Evolutionary conservation across 2,797 vertebrate genomes (phyloP).

Genomic region (Propithecus deckenii): DNA sequence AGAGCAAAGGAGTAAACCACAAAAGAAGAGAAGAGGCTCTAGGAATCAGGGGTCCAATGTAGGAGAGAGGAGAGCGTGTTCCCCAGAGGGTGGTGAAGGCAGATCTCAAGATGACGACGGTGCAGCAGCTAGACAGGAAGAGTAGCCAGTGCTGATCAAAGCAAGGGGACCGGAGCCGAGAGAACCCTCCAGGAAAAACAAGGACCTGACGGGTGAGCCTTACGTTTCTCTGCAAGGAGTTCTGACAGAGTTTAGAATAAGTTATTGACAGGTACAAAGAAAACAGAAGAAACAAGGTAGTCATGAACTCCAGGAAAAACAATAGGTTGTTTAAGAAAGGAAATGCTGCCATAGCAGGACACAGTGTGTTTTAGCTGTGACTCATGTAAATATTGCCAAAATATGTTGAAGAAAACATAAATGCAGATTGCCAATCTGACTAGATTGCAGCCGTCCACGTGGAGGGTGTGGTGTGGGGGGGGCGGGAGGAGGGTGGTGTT

Average conservation of each 20-base stretch:
- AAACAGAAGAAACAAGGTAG: neutral
- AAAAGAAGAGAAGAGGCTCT: neutral
- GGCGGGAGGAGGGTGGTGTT: neutral
- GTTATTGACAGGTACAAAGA: neutral
- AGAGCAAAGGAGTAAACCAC: neutral
- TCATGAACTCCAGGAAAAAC: neutral
- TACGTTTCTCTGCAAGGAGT: neutral
- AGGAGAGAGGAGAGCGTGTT: neutral
- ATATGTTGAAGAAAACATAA: neutral
- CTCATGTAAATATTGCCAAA: neutral
- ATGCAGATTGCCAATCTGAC: neutral
- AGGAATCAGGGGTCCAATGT: neutral
- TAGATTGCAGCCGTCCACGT: neutral
- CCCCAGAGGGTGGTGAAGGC: too few species aligned
- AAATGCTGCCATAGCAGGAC: neutral
- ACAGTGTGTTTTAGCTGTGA: neutral
- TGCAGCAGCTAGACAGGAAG: too few species aligned
- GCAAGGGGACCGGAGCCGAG: too few species aligned
- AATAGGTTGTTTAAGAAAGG: neutral
- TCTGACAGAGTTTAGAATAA: neutral
- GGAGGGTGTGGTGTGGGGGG: neutral
- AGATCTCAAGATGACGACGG: too few species aligned
- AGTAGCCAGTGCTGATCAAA: neutral
- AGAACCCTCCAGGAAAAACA: neutral
- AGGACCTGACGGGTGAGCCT: rapidly evolving